phyloP scores from a whole-genome alignment of 2,888 invertebrate species.

The Diloba caeruleocephala region DNA sequence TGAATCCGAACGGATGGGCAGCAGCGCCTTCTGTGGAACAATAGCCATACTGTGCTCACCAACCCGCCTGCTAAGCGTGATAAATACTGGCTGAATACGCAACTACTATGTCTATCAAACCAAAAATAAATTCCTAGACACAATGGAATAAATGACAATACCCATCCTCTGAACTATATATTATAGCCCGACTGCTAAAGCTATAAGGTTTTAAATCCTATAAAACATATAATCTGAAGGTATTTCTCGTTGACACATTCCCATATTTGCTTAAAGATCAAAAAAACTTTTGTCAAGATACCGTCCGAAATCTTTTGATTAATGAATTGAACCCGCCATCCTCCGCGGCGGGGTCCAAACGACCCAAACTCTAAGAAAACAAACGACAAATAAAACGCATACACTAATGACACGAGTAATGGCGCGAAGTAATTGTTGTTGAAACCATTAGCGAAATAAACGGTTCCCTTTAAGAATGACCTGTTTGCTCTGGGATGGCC shows the following conservation, averaged over 20 bases:
- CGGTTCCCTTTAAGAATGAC: slow-evolving; percentile 73
- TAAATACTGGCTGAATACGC: no score
- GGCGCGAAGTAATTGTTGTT: slow-evolving; percentile 80
- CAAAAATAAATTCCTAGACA: slow-evolving; percentile 45
- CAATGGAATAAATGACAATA: slow-evolving; percentile 23
- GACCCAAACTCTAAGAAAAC: slow-evolving; percentile 78
- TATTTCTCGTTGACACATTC: slow-evolving; percentile 62
- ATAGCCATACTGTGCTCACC: no score
- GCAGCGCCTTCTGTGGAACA: no score
- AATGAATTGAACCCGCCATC: slow-evolving; percentile 79
- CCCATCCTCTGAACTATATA: not conserved
- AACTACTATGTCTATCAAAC: slow-evolving; percentile 51
- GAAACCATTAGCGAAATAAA: slow-evolving; percentile 74
- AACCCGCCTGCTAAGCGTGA: no score
- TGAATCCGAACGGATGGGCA: no score
- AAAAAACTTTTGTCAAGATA: slow-evolving; percentile 82
- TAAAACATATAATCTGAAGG: not conserved
- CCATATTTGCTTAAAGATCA: slow-evolving; percentile 83
- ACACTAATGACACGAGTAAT: slow-evolving; percentile 84
- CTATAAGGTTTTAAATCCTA: slow-evolving; percentile 4
- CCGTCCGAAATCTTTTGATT: slow-evolving; percentile 75
- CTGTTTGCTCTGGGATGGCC: slow-evolving; percentile 77
- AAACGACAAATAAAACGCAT: slow-evolving; percentile 75
- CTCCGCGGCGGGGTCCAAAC: slow-evolving; percentile 63
- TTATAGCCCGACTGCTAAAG: not conserved